These are phyloP conservation scores for Cavia aperea DNA, from an alignment of 2,113 vertebrate genomes.

Conservation along the genomic window DNA sequence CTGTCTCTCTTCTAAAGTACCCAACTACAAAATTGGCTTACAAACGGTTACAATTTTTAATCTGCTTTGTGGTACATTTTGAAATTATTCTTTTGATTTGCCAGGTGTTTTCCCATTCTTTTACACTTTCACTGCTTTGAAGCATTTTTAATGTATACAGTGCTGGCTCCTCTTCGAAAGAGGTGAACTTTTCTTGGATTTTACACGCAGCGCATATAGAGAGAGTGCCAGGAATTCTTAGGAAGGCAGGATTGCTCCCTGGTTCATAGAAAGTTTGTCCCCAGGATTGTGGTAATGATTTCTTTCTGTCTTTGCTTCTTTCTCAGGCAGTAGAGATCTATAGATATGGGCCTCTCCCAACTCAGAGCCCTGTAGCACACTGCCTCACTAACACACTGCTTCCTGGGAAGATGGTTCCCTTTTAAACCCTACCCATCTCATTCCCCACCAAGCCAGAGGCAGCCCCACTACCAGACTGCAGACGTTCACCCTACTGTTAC, in stretches of 20 bases:
- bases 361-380: neutral
- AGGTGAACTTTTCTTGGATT: neutral
- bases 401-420: constrained; percentile 25
- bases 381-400: neutral
- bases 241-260: neutral
- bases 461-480: neutral
- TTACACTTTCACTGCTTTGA: neutral
- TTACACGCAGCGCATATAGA: neutral
- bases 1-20: constrained; percentile 34
- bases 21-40: constrained; percentile 10
- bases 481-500: neutral
- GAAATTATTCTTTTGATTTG: constrained; percentile 21
- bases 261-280: neutral
- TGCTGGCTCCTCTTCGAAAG: neutral
- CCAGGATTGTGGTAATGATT: neutral
- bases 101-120: neutral
- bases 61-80: constrained; percentile 10
- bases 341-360: neutral
- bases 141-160: neutral
- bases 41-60: constrained; percentile 10
- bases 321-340: neutral
- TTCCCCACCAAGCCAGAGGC: neutral
- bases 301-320: neutral
- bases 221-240: neutral
- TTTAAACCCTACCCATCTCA: neutral